These are phyloP conservation scores for Chelmon rostratus DNA, from an alignment of 2,797 vertebrate species.

Conservation along the genomic window DNA sequence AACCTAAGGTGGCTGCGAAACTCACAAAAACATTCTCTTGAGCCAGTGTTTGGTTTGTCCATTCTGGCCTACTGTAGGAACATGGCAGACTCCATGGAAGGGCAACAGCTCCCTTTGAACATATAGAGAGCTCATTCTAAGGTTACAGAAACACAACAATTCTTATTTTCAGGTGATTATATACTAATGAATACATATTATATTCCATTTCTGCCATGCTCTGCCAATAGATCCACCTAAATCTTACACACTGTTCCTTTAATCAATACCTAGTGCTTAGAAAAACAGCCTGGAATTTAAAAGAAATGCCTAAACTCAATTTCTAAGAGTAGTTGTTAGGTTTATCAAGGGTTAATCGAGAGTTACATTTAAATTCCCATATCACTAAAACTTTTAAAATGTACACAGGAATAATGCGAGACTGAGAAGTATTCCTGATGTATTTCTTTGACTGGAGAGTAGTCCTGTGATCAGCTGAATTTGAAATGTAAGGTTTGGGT, in stretches of 20 bases:
- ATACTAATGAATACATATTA: too few relatives aligned
- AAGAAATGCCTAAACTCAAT: slow-evolving; percentile 17
- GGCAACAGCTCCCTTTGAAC: too few relatives aligned
- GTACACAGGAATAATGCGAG: slow-evolving; percentile 12
- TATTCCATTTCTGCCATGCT: too few relatives aligned
- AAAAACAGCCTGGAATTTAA: slow-evolving; percentile 22
- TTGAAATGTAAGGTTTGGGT: slow-evolving; percentile 15
- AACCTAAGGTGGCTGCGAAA: too few relatives aligned
- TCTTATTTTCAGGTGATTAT: too few relatives aligned
- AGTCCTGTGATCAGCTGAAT: slow-evolving; percentile 10
- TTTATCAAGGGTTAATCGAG: slow-evolving; percentile 11
- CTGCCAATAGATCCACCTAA: too few relatives aligned
- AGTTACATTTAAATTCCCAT: slow-evolving; percentile 5
- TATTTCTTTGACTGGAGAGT: not conserved
- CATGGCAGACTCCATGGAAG: too few relatives aligned
- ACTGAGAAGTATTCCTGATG: not conserved
- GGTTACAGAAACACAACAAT: too few relatives aligned
- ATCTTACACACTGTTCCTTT: slow-evolving; percentile 6
- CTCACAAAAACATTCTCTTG: too few relatives aligned
- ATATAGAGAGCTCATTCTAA: too few relatives aligned
- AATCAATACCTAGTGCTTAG: slow-evolving; percentile 22
- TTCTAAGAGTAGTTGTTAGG: slow-evolving; percentile 22
- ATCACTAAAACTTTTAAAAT: slow-evolving; percentile 25
- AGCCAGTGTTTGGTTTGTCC: too few relatives aligned
- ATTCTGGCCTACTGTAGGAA: too few relatives aligned